A percentile compares a stretch with the other conserved stretches of the same genome.
Evolutionary conservation across 2,797 vertebrate species (phyloP).

Genomic region (Chelon auratus): DNA sequence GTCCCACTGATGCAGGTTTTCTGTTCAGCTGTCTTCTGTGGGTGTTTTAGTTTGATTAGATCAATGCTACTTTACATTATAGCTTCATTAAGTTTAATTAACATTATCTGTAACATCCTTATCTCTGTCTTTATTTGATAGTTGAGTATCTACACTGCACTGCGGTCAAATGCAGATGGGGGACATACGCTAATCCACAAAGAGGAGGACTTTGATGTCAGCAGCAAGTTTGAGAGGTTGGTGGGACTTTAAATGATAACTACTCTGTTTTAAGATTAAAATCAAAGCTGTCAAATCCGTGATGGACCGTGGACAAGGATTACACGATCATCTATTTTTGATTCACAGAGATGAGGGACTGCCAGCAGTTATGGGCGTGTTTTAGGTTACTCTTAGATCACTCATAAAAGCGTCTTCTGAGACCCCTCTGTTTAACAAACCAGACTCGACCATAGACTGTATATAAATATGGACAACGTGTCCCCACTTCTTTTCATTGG

Average conservation of each 20-base stretch:
- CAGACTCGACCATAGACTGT: too few species aligned
- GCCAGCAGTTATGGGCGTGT: too few species aligned
- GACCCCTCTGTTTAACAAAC: too few species aligned
- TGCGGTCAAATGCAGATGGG: slow-evolving; percentile 88
- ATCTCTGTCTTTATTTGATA: slow-evolving; percentile 55
- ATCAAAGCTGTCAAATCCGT: not conserved
- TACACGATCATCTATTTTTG: too few species aligned
- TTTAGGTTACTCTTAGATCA: too few species aligned
- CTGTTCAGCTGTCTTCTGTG: not conserved
- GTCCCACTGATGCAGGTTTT: not conserved
- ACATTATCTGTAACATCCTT: not conserved
- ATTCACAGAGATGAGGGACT: too few species aligned
- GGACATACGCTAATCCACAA: slow-evolving; percentile 93
- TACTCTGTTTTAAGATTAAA: not conserved
- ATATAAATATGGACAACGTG: too few species aligned
- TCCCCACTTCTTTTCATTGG: too few species aligned
- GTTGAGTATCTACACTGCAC: slow-evolving; percentile 93
- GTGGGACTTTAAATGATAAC: not conserved
- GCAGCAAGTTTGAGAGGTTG: slow-evolving; percentile 94
- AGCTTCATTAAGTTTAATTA: too few species aligned
- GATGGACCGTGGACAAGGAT: not conserved
- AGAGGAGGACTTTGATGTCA: slow-evolving; percentile 92
- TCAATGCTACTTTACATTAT: not conserved
- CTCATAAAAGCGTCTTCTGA: too few species aligned
- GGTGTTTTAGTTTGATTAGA: not conserved